Evolutionary conservation across 2,888 invertebrate genomes (phyloP).

Genomic region (Sepioteuthis lessoniana): DNA sequence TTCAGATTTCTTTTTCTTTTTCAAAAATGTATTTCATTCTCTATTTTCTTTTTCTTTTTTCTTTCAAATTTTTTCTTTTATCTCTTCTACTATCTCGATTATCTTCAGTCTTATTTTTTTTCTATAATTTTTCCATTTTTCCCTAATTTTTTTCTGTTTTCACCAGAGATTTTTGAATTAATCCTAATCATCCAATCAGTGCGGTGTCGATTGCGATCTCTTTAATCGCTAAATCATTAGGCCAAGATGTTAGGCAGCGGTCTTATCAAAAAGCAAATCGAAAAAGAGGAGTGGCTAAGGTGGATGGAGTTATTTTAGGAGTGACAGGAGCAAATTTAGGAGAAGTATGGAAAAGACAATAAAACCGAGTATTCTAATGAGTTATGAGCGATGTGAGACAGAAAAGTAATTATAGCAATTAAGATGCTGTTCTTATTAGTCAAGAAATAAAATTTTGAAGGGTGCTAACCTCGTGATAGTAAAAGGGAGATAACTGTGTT

Average conservation of each 20-base stretch:
- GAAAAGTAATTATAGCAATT: background rate
- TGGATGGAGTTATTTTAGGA: background rate
- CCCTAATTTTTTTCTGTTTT: background rate
- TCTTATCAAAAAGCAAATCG: background rate
- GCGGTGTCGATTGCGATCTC: background rate
- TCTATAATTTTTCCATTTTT: background rate
- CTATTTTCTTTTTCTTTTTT: no score
- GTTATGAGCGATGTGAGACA: background rate
- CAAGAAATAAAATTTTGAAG: background rate
- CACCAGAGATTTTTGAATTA: background rate
- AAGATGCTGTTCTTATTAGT: background rate
- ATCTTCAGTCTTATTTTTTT: background rate
- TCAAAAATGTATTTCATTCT: no score
- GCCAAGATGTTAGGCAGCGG: slow-evolving; percentile 33
- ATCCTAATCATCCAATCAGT: slow-evolving; percentile 10
- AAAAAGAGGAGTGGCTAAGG: background rate
- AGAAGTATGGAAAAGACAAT: background rate
- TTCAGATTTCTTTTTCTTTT: no score
- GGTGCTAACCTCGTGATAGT: background rate
- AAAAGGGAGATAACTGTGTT: background rate
- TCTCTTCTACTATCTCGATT: background rate
- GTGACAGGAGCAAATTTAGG: background rate
- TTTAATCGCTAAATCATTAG: background rate
- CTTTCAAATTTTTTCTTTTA: background rate
- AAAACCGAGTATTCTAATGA: background rate